These are phyloP conservation scores for Rhadina sibilatrix DNA, from an alignment of 2,113 vertebrate genomes.

Conservation along the genomic window DNA sequence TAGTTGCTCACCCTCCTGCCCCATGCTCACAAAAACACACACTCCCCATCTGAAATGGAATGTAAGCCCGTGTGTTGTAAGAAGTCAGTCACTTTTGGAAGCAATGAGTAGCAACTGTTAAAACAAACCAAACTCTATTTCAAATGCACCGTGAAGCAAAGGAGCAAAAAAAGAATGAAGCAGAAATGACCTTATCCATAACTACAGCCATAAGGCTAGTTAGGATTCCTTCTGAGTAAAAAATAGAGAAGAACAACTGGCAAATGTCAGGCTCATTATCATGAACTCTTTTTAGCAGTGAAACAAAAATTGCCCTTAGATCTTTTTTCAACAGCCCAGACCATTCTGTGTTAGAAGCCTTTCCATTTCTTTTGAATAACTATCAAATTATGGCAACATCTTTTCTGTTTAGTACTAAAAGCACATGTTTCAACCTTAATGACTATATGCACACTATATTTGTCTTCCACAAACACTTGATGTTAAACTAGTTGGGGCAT, in stretches of 20 bases:
- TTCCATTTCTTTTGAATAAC: not conserved
- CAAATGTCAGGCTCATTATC: slow-evolving; percentile 59
- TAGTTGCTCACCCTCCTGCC: not conserved
- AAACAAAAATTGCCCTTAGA: slow-evolving; percentile 34
- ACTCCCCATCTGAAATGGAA: not conserved
- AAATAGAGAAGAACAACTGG: slow-evolving; percentile 69
- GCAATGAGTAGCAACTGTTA: slow-evolving; percentile 45
- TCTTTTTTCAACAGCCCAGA: not conserved
- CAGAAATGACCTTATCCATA: slow-evolving; percentile 35
- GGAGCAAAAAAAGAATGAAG: slow-evolving; percentile 1
- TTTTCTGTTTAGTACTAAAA: not conserved
- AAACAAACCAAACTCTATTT: slow-evolving; percentile 46
- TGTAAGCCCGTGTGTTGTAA: not conserved
- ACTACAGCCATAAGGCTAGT: slow-evolving; percentile 2
- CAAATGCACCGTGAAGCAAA: not conserved
- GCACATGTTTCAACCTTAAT: not conserved
- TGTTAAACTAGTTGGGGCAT: not conserved
- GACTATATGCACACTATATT: not conserved
- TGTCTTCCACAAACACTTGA: not conserved
- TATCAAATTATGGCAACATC: not conserved
- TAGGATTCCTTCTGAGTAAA: slow-evolving; percentile 60
- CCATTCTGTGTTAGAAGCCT: not conserved
- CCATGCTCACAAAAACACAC: not conserved
- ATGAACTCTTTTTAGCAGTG: slow-evolving; percentile 21
- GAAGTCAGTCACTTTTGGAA: not conserved